These are phyloP conservation scores for Rhagoletis zephyria DNA, from an alignment of 1,140 invertebrate genomes.

Conservation along the genomic window DNA sequence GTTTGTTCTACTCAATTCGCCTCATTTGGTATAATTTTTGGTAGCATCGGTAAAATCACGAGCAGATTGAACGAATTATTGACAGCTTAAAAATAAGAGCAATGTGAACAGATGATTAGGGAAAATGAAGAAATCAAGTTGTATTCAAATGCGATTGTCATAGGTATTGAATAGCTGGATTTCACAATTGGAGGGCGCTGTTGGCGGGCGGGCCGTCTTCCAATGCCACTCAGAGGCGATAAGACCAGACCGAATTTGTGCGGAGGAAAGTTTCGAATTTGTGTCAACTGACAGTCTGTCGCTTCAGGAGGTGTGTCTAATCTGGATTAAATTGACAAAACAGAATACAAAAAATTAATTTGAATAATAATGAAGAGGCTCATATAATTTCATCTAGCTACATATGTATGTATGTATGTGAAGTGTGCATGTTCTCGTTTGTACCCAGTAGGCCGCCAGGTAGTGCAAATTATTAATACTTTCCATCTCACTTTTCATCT, in stretches of 20 bases:
- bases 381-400: not conserved
- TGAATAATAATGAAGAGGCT: conserved; percentile 42
- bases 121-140: conserved; percentile 26
- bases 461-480: no score
- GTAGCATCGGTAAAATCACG: conserved; percentile 39
- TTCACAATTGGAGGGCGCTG: not conserved
- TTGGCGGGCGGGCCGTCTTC: not conserved
- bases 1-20: conserved; percentile 52
- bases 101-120: conserved; percentile 18
- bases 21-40: conserved; percentile 50
- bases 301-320: not conserved
- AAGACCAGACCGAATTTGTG: not conserved
- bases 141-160: not conserved
- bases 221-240: not conserved
- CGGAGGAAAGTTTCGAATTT: not conserved
- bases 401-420: not conserved
- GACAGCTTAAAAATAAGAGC: conserved; percentile 50
- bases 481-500: no score
- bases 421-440: not conserved
- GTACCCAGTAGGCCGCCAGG: no score
- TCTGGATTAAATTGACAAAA: conserved; percentile 49
- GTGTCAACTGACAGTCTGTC: not conserved
- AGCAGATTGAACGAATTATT: conserved; percentile 51
- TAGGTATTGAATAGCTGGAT: not conserved
- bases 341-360: conserved; percentile 28